Evolutionary conservation across 2,888 invertebrate genomes (phyloP), one percentile per base, ranked within the genome.

Genomic region (Abrostola tripartita): DNA sequence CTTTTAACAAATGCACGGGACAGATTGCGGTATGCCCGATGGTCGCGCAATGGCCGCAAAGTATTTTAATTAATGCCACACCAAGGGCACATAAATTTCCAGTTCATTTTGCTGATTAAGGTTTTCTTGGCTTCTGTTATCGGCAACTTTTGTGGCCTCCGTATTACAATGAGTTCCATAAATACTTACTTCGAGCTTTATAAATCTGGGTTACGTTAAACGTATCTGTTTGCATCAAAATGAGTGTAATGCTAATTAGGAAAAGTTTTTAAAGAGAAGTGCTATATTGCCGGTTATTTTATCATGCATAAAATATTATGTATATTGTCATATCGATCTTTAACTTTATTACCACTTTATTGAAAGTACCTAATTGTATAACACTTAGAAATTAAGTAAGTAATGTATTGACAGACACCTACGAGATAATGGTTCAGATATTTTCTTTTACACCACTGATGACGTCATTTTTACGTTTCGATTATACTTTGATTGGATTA

Each of bases 61-160:
- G 88, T 88, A 90, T 92, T 92, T 92, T 92, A 92, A 92, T 92
- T 88, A 91, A 90, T 90, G 83, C 86, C 86, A 86, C 88, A 87
- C 86, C 83, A 84, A 76, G 57, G 80, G 76, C 80, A 85, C 86
- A 89, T 90, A 87, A 83, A 90, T 89, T 88, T 89, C 81, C 85
- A 82, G 83, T 86, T 80, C 84, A 87, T 86, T 88, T 86, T 78
- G 80, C 85, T 84, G 89, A 89, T 90, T 87, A 88, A 85, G 78
- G 83, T 81, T 80, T 81, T 81, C 82, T 82, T 69, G 64, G 61
- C 49, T 61, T 54, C 70, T 78, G 75, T 79, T 81, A 81, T 80
- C 81, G 69, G 66, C 51, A 67, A 78, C 74, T 76, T 71, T 69
- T 68, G 42, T 52, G 37, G 10, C 24, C 36, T 49, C 10, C 52